Evolutionary conservation across 1,140 invertebrate genomes (phyloP).

Genomic region (Drosophila hydei): DNA sequence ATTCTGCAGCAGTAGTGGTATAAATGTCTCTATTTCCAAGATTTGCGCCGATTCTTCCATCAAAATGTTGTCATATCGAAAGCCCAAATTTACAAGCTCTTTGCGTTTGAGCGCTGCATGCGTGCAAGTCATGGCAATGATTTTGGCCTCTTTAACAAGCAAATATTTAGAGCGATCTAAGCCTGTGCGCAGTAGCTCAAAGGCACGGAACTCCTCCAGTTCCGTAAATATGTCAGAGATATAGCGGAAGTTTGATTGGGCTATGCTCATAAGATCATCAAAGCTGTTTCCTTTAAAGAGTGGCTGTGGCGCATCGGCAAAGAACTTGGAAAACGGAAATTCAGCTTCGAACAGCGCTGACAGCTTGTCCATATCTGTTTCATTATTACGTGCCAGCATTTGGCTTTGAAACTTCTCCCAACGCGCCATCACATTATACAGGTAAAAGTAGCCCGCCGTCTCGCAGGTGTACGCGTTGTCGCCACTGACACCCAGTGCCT

Average conservation of each 20-base stretch:
- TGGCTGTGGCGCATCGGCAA: conserved; percentile 96
- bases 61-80: conserved; percentile 99
- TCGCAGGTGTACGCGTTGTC: conserved; percentile 99
- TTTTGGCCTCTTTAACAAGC: conserved; percentile 99
- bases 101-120: conserved; percentile 98
- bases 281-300: conserved; percentile 92
- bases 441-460: conserved; percentile 96
- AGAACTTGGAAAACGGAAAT: conserved; percentile 97
- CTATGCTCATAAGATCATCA: conserved; percentile 95
- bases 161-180: conserved; percentile 98
- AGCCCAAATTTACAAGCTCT: conserved; percentile 97
- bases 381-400: conserved; percentile 30
- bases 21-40: conserved; percentile 99
- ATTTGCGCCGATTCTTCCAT: conserved; percentile 99
- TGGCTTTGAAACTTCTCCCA: conserved; percentile 94
- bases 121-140: conserved; percentile 99
- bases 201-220: conserved; percentile 98
- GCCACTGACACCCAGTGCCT: conserved; percentile 90
- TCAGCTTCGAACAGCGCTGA: conserved; percentile 86
- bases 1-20: conserved; percentile 98
- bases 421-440: conserved; percentile 89
- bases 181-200: conserved; percentile 97
- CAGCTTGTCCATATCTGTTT: conserved; percentile 44
- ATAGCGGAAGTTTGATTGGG: conserved; percentile 96
- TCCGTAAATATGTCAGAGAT: conserved; percentile 98